phyloP scores from a whole-genome alignment of 2,113 vertebrate species.

The Monopterus albus region DNA sequence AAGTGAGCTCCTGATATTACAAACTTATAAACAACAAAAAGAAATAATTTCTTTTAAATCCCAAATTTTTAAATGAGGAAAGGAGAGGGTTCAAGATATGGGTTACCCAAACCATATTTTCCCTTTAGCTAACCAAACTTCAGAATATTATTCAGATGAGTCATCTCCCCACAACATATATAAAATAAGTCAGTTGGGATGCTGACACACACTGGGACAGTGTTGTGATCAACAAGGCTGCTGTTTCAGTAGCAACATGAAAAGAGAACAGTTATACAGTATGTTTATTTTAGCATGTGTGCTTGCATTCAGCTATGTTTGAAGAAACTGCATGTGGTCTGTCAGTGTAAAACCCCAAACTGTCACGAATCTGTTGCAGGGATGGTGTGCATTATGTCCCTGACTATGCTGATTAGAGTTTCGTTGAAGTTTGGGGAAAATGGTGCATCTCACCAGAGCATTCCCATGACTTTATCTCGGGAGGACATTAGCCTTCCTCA shows the following conservation, averaged over 20 bases:
- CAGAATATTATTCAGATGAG: too few relatives aligned
- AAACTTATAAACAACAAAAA: background rate
- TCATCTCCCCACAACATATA: too few relatives aligned
- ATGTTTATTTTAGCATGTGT: background rate
- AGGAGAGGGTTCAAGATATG: background rate
- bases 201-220: too few relatives aligned
- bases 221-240: too few relatives aligned
- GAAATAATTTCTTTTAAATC: too few relatives aligned
- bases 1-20: background rate
- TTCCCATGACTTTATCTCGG: background rate
- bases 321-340: background rate
- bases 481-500: background rate
- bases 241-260: background rate
- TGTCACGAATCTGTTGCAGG: background rate
- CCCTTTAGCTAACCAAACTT: background rate
- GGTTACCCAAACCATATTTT: background rate
- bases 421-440: background rate
- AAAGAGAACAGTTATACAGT: background rate
- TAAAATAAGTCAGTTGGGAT: too few relatives aligned
- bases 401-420: background rate
- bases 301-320: background rate
- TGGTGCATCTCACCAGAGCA: background rate
- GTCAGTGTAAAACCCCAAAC: background rate
- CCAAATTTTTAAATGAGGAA: too few relatives aligned
- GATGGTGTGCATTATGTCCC: background rate